Conservation (phyloP, 2,113 vertebrate genomes). For the Uria lomvia region DNA sequence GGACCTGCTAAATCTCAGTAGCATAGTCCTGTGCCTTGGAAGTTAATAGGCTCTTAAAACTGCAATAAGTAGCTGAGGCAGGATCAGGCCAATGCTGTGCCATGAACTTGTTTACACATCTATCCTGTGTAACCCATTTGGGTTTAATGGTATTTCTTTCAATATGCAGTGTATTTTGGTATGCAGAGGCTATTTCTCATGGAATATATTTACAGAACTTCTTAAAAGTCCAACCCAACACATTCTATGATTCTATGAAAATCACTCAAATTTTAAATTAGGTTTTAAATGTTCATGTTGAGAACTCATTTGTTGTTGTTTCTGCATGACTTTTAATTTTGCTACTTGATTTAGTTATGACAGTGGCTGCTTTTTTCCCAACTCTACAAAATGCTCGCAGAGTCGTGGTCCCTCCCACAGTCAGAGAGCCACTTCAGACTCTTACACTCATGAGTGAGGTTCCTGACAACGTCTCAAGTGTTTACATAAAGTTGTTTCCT, state of each 20-base stretch:
- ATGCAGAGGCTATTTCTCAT: neutral
- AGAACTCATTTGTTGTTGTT: neutral
- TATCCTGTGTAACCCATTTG: neutral
- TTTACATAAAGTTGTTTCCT: neutral
- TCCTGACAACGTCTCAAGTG: fast-evolving
- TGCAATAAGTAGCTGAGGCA: neutral
- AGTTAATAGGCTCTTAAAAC: neutral
- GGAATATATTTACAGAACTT: neutral
- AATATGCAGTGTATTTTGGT: neutral
- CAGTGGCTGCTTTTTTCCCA: neutral
- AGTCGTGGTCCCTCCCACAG: neutral
- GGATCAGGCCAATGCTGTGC: neutral
- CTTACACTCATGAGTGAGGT: neutral
- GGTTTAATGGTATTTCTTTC: neutral
- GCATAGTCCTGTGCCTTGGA: neutral
- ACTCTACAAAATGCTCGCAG: fast-evolving
- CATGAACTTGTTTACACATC: neutral
- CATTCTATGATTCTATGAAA: neutral
- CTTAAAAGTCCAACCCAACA: neutral
- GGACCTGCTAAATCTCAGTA: neutral
- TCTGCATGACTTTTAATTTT: neutral
- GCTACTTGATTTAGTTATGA: neutral
- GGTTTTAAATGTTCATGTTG: neutral
- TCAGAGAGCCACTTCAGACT: neutral
- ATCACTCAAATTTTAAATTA: neutral